Percentiles rank a stretch among this genome's conserved stretches.
Evolutionary conservation across 2,113 vertebrate species (phyloP).

Genomic region (Felis catus): DNA sequence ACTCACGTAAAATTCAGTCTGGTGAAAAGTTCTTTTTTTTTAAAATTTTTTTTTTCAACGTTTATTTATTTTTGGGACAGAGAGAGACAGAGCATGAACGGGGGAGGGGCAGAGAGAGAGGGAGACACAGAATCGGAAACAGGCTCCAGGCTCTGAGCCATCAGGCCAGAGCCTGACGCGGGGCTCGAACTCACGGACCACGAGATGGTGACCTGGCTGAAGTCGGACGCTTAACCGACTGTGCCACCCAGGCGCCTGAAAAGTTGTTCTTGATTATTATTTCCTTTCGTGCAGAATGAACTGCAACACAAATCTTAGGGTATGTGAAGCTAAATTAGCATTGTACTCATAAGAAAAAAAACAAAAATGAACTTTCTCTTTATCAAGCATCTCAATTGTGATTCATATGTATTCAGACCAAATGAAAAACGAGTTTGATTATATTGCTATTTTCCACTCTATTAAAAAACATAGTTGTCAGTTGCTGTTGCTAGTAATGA

Average conservation of each 20-base stretch:
- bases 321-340: neutral
- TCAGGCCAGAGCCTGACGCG: too few relatives aligned
- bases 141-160: too few relatives aligned
- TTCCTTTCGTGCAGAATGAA: neutral
- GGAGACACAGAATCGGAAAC: too few relatives aligned
- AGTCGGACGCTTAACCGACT: too few relatives aligned
- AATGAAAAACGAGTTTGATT: slow-evolving; percentile 28
- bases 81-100: too few relatives aligned
- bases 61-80: too few relatives aligned
- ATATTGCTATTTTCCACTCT: neutral
- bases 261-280: neutral
- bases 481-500: neutral
- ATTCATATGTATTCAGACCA: neutral
- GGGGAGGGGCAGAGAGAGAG: too few relatives aligned
- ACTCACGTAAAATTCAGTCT: neutral
- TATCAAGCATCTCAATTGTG: neutral
- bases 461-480: neutral
- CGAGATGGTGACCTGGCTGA: too few relatives aligned
- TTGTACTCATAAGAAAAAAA: neutral
- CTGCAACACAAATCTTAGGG: neutral
- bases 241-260: neutral
- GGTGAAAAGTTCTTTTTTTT: neutral
- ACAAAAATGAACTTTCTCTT: neutral
- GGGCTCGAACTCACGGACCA: too few relatives aligned
- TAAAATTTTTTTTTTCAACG: too few relatives aligned